A percentile compares a stretch with the other conserved stretches of the same genome.
phyloP scores from a whole-genome alignment of 2,888 invertebrate species.

The Agrochola lota region DNA sequence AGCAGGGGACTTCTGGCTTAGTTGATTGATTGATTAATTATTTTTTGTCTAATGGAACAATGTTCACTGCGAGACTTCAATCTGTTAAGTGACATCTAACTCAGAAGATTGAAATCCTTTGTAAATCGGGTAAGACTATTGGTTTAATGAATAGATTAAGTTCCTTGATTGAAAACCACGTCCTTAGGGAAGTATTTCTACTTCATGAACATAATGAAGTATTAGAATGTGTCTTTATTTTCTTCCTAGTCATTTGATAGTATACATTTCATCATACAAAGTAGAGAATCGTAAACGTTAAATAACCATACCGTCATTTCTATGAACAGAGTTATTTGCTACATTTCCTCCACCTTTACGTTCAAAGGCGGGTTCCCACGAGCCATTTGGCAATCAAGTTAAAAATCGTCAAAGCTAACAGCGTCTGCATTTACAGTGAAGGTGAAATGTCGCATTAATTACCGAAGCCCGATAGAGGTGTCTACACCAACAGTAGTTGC shows the following conservation, averaged over 20 bases:
- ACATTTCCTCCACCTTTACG: conserved; percentile 25
- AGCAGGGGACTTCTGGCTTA: conserved; percentile 12
- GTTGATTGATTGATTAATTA: conserved; percentile 49
- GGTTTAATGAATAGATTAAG: conserved; percentile 29
- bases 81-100: conserved; percentile 31
- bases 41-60: conserved; percentile 36
- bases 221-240: background rate
- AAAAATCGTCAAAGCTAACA: conserved; percentile 42
- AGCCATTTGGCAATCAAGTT: conserved; percentile 48
- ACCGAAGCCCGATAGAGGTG: conserved; percentile 70
- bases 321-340: conserved; percentile 23
- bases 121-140: conserved; percentile 21
- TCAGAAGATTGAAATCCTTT: conserved; percentile 35
- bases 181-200: background rate
- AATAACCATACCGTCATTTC: conserved; percentile 21
- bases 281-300: conserved; percentile 4
- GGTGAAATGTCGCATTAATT: conserved; percentile 71
- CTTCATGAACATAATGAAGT: background rate
- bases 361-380: conserved; percentile 34
- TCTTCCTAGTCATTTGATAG: background rate
- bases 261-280: conserved; percentile 4
- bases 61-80: conserved; percentile 27
- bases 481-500: conserved; percentile 62
- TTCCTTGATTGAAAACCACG: conserved; percentile 10
- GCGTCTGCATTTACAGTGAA: conserved; percentile 41